Evolutionary conservation across 2,797 vertebrate genomes (phyloP).

Genomic region (Telmatherina bonti): DNA sequence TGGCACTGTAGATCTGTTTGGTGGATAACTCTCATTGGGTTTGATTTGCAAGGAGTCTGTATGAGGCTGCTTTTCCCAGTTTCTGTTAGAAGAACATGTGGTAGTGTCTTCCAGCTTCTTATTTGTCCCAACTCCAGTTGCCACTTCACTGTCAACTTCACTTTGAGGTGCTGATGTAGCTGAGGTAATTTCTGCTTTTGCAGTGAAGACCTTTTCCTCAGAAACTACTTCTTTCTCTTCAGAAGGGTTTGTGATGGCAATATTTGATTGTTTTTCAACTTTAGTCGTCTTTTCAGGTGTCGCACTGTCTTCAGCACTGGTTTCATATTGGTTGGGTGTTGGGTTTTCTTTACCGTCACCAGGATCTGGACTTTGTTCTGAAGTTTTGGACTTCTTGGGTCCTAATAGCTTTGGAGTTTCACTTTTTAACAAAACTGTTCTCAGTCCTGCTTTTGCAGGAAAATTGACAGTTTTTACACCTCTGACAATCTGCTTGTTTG

Average conservation of each 20-base stretch:
- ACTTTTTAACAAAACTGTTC: not conserved
- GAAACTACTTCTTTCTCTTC: not conserved
- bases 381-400: not conserved
- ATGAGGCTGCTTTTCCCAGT: not conserved
- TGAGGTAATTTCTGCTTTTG: not conserved
- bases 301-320: not conserved
- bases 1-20: not conserved
- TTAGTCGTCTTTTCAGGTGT: not conserved
- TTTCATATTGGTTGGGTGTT: not conserved
- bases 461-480: not conserved
- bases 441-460: not conserved
- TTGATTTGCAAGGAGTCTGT: not conserved
- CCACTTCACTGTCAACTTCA: not conserved
- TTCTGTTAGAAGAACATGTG: not conserved
- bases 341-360: not conserved
- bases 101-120: not conserved
- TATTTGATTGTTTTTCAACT: not conserved
- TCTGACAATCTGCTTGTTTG: conserved; percentile 2
- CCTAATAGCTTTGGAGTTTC: not conserved
- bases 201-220: not conserved
- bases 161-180: not conserved
- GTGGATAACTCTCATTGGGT: not conserved
- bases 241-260: not conserved
- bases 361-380: not conserved
- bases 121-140: not conserved